phyloP scores from a whole-genome alignment of 2,888 invertebrate species.

The Drosophila flavopinicola region DNA sequence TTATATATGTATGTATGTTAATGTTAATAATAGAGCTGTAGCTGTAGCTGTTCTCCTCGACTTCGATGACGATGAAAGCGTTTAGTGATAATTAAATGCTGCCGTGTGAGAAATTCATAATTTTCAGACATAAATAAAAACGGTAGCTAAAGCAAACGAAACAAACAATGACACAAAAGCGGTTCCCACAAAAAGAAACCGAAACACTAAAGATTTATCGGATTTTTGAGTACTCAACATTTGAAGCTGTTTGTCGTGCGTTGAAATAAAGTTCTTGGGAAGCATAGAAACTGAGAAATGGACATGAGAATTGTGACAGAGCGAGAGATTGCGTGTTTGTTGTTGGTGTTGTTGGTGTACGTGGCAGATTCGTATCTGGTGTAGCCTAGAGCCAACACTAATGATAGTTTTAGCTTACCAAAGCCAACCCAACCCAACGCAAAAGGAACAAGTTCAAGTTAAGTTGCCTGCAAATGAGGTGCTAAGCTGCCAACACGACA shows the following conservation, averaged over 20 bases:
- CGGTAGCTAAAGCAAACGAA: constrained; percentile 42
- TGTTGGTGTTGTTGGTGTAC: constrained; percentile 24
- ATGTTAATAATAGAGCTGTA: constrained; percentile 60
- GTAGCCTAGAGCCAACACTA: constrained; percentile 23
- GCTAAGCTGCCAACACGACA: constrained; percentile 63
- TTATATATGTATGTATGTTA: too few species aligned
- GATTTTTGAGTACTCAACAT: constrained; percentile 26
- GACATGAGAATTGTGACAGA: constrained; percentile 63
- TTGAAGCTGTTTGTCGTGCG: constrained; percentile 27
- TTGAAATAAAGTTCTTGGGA: constrained; percentile 42
- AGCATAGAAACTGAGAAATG: constrained; percentile 27
- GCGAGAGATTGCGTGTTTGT: constrained; percentile 56
- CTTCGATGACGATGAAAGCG: constrained; percentile 66
- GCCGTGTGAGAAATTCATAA: constrained; percentile 72
- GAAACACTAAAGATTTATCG: constrained; percentile 39
- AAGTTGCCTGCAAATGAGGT: constrained; percentile 61
- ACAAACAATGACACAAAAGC: too few species aligned
- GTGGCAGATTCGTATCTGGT: constrained; percentile 46
- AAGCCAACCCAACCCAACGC: too few species aligned
- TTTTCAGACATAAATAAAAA: constrained; percentile 33
- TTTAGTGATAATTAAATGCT: constrained; percentile 70
- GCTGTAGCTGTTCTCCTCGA: constrained; percentile 15
- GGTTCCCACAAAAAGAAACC: constrained; percentile 51
- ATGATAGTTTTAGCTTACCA: constrained; percentile 52
- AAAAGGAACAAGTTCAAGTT: constrained; percentile 6